Evolutionary conservation across 2,888 invertebrate genomes (phyloP), one percentile per base, ranked within the genome.

Genomic region (Epistrophe eligans): DNA sequence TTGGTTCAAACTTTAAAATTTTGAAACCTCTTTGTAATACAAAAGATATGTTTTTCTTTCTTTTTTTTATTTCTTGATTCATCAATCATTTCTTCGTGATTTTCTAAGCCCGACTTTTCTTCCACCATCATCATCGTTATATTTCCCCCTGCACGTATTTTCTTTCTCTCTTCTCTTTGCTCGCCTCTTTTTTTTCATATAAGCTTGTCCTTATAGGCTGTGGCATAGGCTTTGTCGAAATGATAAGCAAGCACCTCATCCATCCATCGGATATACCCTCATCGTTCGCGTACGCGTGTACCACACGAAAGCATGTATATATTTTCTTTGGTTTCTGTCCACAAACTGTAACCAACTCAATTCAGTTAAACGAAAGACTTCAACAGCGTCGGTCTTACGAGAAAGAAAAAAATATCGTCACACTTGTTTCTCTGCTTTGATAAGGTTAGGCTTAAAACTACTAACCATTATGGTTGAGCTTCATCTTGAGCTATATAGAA

Each of bases 311-410:
- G 60, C 77, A 66, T 87, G 5, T n/a, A 32, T 45, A 24, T 24
- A 24, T 87, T 77, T 79, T 58, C 79, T 71, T 62, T 60, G 77
- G 83, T 87, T 74, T 83, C 79, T 79, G 87, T 76, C 74, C 74
- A 76, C 79, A 70, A 66, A 71, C 70, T 40, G 64, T 70, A 60
- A 72, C 83, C 70, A 43, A 60, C 40, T 82, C 83, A 52, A 71
- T 87, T 87, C 83, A 87, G 87, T 87, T 79, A 66, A 83, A 79
- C 83, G 87, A 83, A 87, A 87, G 87, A 87, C 87, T 66, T 83
- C 87, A 87, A 60, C 87, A 67, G 58, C 74, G 87, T 83, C 74
- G 87, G 87, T 87, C 83, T 74, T 67, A 52, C 60, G 55, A 43
- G 77, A 58, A 60, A 17, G 9, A 70, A 58, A 11, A 45, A 13